Percentiles rank a stretch among this genome's conserved stretches.
Evolutionary conservation across 2,888 invertebrate genomes (phyloP).

Genomic region (Drosophila hamatofila): DNA sequence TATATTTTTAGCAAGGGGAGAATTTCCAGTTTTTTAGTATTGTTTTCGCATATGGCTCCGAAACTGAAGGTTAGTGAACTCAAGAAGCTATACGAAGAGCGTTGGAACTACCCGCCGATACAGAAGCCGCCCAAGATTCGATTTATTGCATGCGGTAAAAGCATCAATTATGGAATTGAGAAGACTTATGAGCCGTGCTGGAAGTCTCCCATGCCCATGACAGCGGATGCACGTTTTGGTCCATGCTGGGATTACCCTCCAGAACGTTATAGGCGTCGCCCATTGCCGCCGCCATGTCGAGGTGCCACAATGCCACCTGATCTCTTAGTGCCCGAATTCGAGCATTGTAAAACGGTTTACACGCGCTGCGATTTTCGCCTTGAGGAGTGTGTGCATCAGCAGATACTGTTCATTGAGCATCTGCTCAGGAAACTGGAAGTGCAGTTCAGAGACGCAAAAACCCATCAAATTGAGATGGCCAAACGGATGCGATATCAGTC

Average conservation of each 20-base stretch:
- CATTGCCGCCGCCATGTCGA: conserved; percentile 63
- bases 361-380: conserved; percentile 69
- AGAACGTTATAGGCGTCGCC: conserved; percentile 55
- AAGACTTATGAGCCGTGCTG: conserved; percentile 51
- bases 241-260: conserved; percentile 75
- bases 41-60: conserved; percentile 30
- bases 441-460: conserved; percentile 39
- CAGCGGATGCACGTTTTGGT: conserved; percentile 35
- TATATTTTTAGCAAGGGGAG: not conserved
- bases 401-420: conserved; percentile 65
- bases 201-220: conserved; percentile 37
- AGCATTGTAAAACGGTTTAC: conserved; percentile 63
- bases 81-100: conserved; percentile 42
- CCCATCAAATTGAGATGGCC: conserved; percentile 40
- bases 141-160: conserved; percentile 46
- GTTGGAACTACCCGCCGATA: conserved; percentile 60
- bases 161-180: conserved; percentile 22
- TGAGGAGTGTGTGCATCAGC: conserved; percentile 71
- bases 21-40: conserved; percentile 8
- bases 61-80: conserved; percentile 43
- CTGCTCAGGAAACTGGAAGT: conserved; percentile 36
- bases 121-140: conserved; percentile 23
- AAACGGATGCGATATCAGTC: conserved; percentile 61
- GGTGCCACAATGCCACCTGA: conserved; percentile 47
- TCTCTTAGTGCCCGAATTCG: conserved; percentile 48